phyloP scores from a whole-genome alignment of 2,113 vertebrate genomes.

The Natator depressus region DNA sequence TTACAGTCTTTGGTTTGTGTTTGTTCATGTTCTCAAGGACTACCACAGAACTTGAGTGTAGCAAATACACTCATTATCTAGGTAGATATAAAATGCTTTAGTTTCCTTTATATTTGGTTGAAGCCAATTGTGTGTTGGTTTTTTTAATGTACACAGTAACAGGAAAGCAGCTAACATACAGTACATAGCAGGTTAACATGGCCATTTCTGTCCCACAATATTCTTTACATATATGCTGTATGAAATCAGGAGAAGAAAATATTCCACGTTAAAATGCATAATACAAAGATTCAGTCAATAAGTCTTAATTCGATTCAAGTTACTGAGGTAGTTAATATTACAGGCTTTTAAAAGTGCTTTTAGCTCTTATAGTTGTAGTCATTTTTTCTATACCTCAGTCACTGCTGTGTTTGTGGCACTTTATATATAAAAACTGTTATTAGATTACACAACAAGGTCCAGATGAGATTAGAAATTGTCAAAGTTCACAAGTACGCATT shows the following conservation, averaged over 20 bases:
- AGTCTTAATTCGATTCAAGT: not conserved
- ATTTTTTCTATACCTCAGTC: not conserved
- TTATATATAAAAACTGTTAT: not conserved
- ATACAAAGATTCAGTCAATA: not conserved
- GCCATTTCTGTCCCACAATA: not conserved
- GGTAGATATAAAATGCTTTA: not conserved
- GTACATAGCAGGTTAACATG: not conserved
- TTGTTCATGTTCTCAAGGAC: not conserved
- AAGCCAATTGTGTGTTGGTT: not conserved
- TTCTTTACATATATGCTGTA: not conserved
- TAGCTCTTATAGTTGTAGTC: not conserved
- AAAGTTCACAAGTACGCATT: not conserved
- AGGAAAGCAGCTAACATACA: not conserved
- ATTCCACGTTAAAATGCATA: not conserved
- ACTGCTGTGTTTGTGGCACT: not conserved
- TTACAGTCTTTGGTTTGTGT: not conserved
- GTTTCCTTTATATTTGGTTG: not conserved
- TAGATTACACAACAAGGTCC: not conserved
- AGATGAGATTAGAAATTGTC: not conserved
- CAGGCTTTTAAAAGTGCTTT: not conserved
- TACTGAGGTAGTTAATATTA: not conserved
- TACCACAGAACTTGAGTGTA: not conserved
- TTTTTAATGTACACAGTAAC: not conserved
- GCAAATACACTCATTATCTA: not conserved
- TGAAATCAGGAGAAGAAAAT: not conserved